Conservation (phyloP, 2,888 invertebrate species). For the Loripinus fragilis region DNA sequence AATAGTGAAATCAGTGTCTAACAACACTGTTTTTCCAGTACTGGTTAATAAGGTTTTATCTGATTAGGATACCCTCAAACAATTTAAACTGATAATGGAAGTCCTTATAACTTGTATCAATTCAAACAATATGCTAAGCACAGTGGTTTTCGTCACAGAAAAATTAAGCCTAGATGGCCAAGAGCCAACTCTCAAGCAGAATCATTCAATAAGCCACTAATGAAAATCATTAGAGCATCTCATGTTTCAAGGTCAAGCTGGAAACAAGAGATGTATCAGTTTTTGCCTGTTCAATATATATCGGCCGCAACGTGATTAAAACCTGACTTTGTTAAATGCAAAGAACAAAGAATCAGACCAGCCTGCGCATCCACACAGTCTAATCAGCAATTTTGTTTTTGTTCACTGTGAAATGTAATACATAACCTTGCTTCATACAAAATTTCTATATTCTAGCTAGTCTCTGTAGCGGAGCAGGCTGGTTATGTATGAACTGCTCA, state of each 20-base stretch:
- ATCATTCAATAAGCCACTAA: slow-evolving; percentile 33
- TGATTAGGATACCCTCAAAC: slow-evolving; percentile 4
- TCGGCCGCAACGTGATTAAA: too few relatives aligned
- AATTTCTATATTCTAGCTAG: too few relatives aligned
- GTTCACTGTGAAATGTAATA: too few relatives aligned
- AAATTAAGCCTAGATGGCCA: slow-evolving; percentile 27
- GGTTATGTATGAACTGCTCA: too few relatives aligned
- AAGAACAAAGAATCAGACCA: too few relatives aligned
- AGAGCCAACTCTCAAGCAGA: slow-evolving; percentile 25
- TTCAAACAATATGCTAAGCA: slow-evolving; percentile 13
- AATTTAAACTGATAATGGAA: slow-evolving; percentile 22
- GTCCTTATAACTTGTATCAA: not conserved
- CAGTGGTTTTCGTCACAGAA: slow-evolving; percentile 25
- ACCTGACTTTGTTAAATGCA: too few relatives aligned
- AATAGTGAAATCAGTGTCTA: slow-evolving; percentile 5
- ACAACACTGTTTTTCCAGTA: slow-evolving; percentile 12
- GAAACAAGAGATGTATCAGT: slow-evolving; percentile 24
- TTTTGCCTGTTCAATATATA: too few relatives aligned
- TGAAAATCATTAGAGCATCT: slow-evolving; percentile 29
- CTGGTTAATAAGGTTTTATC: slow-evolving; percentile 22
- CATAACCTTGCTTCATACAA: too few relatives aligned
- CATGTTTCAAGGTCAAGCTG: slow-evolving; percentile 10
- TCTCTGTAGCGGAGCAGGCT: too few relatives aligned
- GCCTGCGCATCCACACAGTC: too few relatives aligned
- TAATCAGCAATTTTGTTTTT: too few relatives aligned